Percentiles rank a stretch among this genome's conserved stretches.
Evolutionary conservation across 1,140 invertebrate genomes (phyloP).

Genomic region (Brachionus rubens): DNA sequence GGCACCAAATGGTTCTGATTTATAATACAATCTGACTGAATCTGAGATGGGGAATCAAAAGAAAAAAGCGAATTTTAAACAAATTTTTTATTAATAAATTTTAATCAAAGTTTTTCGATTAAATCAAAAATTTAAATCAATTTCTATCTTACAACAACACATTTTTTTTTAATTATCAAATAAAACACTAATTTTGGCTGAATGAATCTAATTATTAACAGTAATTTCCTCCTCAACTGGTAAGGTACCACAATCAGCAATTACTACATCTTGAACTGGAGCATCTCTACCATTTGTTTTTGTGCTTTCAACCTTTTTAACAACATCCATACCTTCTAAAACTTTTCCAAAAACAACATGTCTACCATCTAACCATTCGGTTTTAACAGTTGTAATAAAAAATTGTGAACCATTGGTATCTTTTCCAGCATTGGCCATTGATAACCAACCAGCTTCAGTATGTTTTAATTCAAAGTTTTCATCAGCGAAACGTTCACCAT

Average conservation of each 20-base stretch:
- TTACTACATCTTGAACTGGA: constrained; percentile 68
- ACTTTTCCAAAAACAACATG: constrained; percentile 93
- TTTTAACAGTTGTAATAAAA: constrained; percentile 63
- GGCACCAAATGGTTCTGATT: no score
- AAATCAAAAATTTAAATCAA: no score
- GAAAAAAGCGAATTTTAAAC: no score
- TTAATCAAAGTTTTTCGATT: no score
- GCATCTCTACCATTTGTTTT: constrained; percentile 71
- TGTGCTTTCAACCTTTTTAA: constrained; percentile 50
- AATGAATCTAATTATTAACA: constrained; percentile 15
- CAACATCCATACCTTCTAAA: constrained; percentile 45
- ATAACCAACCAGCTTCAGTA: constrained; percentile 79
- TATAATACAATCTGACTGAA: no score
- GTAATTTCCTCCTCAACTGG: constrained; percentile 56
- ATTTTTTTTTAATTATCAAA: background rate
- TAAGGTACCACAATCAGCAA: constrained; percentile 70
- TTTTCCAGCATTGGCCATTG: constrained; percentile 68
- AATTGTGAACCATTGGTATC: constrained; percentile 60
- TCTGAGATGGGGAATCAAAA: no score
- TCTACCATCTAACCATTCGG: constrained; percentile 89
- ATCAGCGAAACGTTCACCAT: constrained; percentile 85
- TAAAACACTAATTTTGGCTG: background rate
- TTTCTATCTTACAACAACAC: no score
- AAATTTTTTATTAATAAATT: no score
- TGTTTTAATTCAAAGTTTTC: constrained; percentile 95